These are phyloP conservation scores for Chanos chanos DNA, from an alignment of 2,797 vertebrate species.

Conservation along the genomic window DNA sequence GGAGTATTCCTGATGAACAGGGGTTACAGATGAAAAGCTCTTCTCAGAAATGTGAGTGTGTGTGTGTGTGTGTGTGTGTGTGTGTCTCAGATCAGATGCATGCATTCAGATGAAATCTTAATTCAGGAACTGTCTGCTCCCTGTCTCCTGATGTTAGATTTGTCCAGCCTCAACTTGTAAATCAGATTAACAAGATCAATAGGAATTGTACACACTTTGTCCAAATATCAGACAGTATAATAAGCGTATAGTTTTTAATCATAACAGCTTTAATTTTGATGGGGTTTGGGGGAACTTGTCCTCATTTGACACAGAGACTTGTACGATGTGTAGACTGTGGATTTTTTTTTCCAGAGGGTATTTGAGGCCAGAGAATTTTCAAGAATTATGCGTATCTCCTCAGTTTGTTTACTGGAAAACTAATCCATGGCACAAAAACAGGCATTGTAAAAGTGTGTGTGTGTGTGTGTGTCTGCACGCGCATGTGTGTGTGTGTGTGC, in stretches of 20 bases:
- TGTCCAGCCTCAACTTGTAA: neutral
- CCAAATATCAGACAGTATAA: constrained; percentile 25
- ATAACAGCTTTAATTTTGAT: neutral
- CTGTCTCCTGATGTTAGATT: neutral
- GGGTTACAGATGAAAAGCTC: no score
- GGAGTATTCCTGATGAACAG: no score
- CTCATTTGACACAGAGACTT: constrained; percentile 52
- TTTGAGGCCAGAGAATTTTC: constrained; percentile 41
- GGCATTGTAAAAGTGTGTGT: constrained; percentile 41
- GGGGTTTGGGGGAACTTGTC: constrained; percentile 42
- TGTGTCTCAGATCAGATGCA: no score
- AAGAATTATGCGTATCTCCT: constrained; percentile 38
- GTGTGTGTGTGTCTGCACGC: neutral
- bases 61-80: no score
- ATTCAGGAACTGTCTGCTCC: neutral
- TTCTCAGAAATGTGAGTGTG: no score
- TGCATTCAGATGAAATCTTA: no score
- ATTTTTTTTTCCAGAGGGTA: constrained; percentile 33
- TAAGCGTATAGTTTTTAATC: constrained; percentile 3
- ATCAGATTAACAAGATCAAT: constrained; percentile 26
- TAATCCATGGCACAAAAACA: constrained; percentile 52
- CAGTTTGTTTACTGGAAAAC: constrained; percentile 26
- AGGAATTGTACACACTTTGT: constrained; percentile 48
- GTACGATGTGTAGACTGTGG: constrained; percentile 20
- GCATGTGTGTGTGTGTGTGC: constrained; percentile 37